Conservation (phyloP, 2,113 vertebrate species). For the Rissa tridactyla region DNA sequence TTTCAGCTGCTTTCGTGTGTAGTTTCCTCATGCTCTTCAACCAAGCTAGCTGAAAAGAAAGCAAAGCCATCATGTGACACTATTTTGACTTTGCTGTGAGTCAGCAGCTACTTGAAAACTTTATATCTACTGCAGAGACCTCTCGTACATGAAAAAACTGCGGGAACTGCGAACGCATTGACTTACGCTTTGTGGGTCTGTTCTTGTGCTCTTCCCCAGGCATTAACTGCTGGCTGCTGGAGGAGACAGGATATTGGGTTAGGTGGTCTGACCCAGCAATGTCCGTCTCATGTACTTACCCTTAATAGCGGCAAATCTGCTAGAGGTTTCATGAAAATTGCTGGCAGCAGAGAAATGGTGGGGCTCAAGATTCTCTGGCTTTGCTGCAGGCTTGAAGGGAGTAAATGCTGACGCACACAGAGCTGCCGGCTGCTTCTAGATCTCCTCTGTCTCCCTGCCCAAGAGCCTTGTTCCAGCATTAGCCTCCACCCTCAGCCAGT, state of each 20-base stretch:
- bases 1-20: not conserved
- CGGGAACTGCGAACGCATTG: not conserved
- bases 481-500: not conserved
- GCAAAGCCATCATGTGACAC: not conserved
- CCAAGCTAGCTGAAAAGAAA: not conserved
- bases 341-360: not conserved
- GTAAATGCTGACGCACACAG: not conserved
- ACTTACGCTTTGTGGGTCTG: not conserved
- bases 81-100: not conserved
- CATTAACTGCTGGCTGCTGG: not conserved
- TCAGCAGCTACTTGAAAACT: not conserved
- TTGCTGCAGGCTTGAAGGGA: not conserved
- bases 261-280: not conserved
- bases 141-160: not conserved
- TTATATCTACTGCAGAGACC: not conserved
- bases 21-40: not conserved
- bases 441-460: not conserved
- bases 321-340: not conserved
- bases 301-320: not conserved
- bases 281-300: not conserved
- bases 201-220: not conserved
- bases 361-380: not conserved
- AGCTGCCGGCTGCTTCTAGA: fast-evolving
- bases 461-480: not conserved
- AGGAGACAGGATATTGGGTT: not conserved